These are phyloP conservation scores for Odontocerum albicorne DNA, from an alignment of 2,888 invertebrate species.

Conservation along the genomic window DNA sequence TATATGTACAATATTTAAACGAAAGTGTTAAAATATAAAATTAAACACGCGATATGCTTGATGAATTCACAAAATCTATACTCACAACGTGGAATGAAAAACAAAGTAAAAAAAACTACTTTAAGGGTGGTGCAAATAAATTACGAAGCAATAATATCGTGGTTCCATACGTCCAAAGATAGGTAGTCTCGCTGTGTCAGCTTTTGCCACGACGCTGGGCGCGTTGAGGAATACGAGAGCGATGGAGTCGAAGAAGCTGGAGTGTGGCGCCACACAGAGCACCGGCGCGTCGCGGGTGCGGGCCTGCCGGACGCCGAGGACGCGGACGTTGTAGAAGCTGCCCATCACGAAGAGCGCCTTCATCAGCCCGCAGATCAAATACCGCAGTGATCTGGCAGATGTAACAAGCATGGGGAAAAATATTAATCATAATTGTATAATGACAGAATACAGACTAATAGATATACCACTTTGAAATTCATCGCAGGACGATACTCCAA, in stretches of 20 bases:
- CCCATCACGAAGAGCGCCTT: slow-evolving; percentile 75
- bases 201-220: slow-evolving; percentile 88
- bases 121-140: no score
- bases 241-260: slow-evolving; percentile 87
- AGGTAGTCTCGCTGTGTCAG: slow-evolving; percentile 78
- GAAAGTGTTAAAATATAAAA: no score
- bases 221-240: slow-evolving; percentile 81
- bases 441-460: no score
- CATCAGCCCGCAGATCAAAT: slow-evolving; percentile 68
- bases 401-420: no score
- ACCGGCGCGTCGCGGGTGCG: slow-evolving; percentile 73
- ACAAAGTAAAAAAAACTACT: slow-evolving; percentile 14
- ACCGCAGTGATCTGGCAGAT: slow-evolving; percentile 54
- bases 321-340: slow-evolving; percentile 79
- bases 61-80: no score
- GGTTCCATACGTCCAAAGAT: slow-evolving; percentile 85
- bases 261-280: slow-evolving; percentile 87
- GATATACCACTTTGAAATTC: no score
- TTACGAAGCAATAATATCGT: no score
- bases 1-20: no score
- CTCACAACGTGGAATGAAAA: no score
- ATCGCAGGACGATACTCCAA: no score
- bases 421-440: no score
- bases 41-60: no score
- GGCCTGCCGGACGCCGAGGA: slow-evolving; percentile 66